Base-by-base conservation (phyloP, 2,888 invertebrate species). In the Diaprepes abbreviatus region DNA sequence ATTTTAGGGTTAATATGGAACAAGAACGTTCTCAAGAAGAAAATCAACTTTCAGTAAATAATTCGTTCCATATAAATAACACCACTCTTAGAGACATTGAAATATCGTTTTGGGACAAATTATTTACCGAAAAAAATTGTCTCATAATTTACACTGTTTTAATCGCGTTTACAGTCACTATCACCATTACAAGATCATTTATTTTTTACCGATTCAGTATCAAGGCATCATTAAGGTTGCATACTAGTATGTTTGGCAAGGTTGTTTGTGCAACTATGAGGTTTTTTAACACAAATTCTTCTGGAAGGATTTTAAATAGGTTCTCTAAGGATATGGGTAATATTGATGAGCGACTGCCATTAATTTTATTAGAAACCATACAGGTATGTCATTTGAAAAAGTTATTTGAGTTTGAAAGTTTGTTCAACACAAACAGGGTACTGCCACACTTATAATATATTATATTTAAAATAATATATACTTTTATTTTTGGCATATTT, bases 211-310 rank as follows among this genome's bases (percentile, higher is more conserved):
- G 79, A 50, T 79, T 84, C 60, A 86, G 86, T 74, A 83, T 87
- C 75, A 81, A 80, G n/a, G 85, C 88, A 0, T 88, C 89, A 0
- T 80, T 82, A 60, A 82, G 76, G 50, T 80, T 90, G 1, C 90
- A 90, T 77, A 84, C 87, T 72, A 78, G 74, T 9, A 89, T 80
- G 79, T 77, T 80, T 66, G 45, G 54, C 4, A 85, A 87, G 59
- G 85, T 92, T 3, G 86, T 90, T 14, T 83, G 87, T 36, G 87
- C 89, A 0, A 87, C 88, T 0, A 88, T 90, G 82, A 81, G 84
- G 60, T 92, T 92, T 80, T 92, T 91, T 80, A 90, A 91, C 74
- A 86, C 84, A 0, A 91, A 91, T 79, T 88, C 90, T 1, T 85
- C 86, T 1, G 87, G 87, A n/a, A 82, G 86, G 28, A 87, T 91